Conservation (phyloP, 2,797 vertebrate genomes). For the Macropodus opercularis region DNA sequence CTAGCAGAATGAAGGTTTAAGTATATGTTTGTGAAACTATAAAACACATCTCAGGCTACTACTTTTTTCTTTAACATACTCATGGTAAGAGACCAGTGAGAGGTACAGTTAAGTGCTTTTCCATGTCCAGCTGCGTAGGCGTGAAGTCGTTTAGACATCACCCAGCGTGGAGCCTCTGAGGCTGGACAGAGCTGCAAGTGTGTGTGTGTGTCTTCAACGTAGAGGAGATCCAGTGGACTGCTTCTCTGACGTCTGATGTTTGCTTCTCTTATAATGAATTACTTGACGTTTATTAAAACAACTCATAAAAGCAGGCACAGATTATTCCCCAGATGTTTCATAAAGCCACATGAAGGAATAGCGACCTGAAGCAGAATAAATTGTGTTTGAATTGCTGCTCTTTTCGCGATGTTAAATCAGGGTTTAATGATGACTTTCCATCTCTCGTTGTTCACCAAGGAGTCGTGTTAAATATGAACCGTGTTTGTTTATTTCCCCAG, state of each 20-base stretch:
- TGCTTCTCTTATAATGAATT: background rate
- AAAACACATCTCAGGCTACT: background rate
- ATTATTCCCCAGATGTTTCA: too few relatives aligned
- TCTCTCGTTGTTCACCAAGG: slow-evolving; percentile 16
- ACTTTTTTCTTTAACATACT: slow-evolving; percentile 15
- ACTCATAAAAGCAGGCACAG: too few relatives aligned
- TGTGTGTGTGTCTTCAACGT: slow-evolving; percentile 4
- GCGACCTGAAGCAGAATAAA: too few relatives aligned
- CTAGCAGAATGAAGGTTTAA: background rate
- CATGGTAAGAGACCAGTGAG: slow-evolving; percentile 18
- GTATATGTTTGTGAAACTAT: background rate
- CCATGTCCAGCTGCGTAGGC: slow-evolving; percentile 61
- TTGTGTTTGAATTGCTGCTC: slow-evolving; percentile 36
- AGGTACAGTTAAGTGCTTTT: slow-evolving; percentile 66
- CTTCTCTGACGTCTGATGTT: slow-evolving; percentile 7
- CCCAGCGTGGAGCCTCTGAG: slow-evolving; percentile 23
- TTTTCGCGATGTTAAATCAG: slow-evolving; percentile 48
- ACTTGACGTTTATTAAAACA: too few relatives aligned
- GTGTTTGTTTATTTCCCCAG: slow-evolving; percentile 34
- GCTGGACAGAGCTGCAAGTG: slow-evolving; percentile 25
- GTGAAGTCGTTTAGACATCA: slow-evolving; percentile 52
- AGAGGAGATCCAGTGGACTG: slow-evolving; percentile 16
- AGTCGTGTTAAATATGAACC: slow-evolving; percentile 38
- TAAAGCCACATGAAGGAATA: too few relatives aligned
- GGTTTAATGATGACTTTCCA: slow-evolving; percentile 46